Conservation (phyloP, 1,140 invertebrate species). For the Periplaneta americana region DNA sequence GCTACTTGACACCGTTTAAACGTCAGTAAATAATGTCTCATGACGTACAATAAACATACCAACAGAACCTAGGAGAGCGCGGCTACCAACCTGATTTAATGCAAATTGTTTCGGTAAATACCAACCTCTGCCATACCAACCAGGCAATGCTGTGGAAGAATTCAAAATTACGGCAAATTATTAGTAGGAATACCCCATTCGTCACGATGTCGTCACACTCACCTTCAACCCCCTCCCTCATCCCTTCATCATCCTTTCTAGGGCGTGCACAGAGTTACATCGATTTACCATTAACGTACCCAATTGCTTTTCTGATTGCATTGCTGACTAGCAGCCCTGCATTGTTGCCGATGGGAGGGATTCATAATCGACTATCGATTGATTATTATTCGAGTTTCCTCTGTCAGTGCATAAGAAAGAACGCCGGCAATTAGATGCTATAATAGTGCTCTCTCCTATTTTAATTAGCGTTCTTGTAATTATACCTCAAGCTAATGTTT, state of each 20-base stretch:
- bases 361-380: neutral
- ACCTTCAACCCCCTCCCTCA: neutral
- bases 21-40: too few relatives aligned
- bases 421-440: neutral
- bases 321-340: neutral
- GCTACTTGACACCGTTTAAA: too few relatives aligned
- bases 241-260: neutral
- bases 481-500: too few relatives aligned
- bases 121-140: neutral
- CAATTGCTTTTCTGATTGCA: neutral
- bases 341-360: neutral
- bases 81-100: too few relatives aligned
- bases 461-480: too few relatives aligned
- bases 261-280: neutral
- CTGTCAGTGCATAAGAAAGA: neutral
- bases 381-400: neutral
- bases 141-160: neutral
- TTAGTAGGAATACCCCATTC: neutral
- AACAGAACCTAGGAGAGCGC: too few relatives aligned
- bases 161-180: neutral
- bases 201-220: neutral
- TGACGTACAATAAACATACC: too few relatives aligned
- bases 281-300: neutral
- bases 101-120: too few relatives aligned
- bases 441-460: too few relatives aligned